Base-by-base conservation (phyloP, 92 coral and sea anemone species). In the Palythoa grandis region DNA sequence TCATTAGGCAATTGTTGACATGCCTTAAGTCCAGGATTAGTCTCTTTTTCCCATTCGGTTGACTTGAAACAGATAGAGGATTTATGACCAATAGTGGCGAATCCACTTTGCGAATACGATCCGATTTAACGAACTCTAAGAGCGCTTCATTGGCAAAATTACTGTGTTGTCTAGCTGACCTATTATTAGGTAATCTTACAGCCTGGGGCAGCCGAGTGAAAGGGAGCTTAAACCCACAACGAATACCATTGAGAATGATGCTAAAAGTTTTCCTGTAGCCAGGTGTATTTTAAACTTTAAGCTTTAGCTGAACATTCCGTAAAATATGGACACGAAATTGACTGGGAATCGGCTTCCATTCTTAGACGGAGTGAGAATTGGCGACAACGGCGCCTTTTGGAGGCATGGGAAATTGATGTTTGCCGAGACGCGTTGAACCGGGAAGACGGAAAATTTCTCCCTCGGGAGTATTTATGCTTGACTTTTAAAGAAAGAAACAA, bases 111-210 rank as follows among this genome's bases (percentile, higher is more conserved):
- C 47, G 48, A 25, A 75, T 47, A 2, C 83, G 17, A 65, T 61
- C 63, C 43, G 70, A 66, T 20, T 40, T 71, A 0, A 53, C 12
- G 15, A 85, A 38, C 37, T 82, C 63, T 37, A n/a, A 23, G 52
- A 82, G 40, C n/a, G 66, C 77, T 82, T 82, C 75, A 50, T 63
- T 15, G 35, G 67, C 56, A 82, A 82, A 82, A 19, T 82, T 39
- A 11, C 48, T 47, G 16, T 82, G 77, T 23, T 4, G 20, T 37
- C 2, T 47, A 29, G 85, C 72, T 35, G 86, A 82, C 56, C 69
- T 82, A n/a, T 82, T 67, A n/a, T 66, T 66, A 63, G 29, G 70
- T 63, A 22, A 63, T 63, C 70, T 15, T 19, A 17, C 70, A 17
- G 70, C 4, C 9, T 63, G 29, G 17, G 16, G 16, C 24, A 56